Evolutionary conservation across 2,888 invertebrate species (phyloP).

Genomic region (Eupeodes luniger): DNA sequence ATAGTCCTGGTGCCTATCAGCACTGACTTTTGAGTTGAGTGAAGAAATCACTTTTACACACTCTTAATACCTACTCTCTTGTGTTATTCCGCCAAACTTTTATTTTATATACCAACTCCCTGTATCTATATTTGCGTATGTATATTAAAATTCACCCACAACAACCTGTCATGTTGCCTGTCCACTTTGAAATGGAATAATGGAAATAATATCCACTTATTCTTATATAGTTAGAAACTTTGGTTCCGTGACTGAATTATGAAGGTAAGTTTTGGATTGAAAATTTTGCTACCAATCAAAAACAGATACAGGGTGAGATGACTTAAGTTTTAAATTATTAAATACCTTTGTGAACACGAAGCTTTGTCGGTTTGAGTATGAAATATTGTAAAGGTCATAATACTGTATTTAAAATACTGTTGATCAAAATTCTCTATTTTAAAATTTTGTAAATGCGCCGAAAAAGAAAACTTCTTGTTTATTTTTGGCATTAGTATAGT

Average conservation of each 20-base stretch:
- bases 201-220: conserved; percentile 32
- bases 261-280: not conserved
- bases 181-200: conserved; percentile 49
- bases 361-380: not conserved
- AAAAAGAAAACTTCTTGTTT: too few relatives aligned
- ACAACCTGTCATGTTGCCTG: conserved; percentile 61
- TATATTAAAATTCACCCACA: conserved; percentile 33
- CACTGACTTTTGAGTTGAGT: not conserved
- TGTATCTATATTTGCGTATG: not conserved
- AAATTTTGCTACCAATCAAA: not conserved
- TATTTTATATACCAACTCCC: not conserved
- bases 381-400: too few relatives aligned
- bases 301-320: not conserved
- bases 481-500: too few relatives aligned
- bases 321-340: too few relatives aligned
- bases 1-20: conserved; percentile 26
- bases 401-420: too few relatives aligned
- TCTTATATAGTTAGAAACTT: conserved; percentile 1
- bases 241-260: conserved; percentile 41
- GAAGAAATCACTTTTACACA: conserved; percentile 41
- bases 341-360: not conserved
- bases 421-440: too few relatives aligned
- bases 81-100: conserved; percentile 18
- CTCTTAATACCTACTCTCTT: conserved; percentile 16
- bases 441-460: too few relatives aligned